Evolutionary conservation across 2,888 invertebrate species (phyloP).

Genomic region (Camponotus fellah): DNA sequence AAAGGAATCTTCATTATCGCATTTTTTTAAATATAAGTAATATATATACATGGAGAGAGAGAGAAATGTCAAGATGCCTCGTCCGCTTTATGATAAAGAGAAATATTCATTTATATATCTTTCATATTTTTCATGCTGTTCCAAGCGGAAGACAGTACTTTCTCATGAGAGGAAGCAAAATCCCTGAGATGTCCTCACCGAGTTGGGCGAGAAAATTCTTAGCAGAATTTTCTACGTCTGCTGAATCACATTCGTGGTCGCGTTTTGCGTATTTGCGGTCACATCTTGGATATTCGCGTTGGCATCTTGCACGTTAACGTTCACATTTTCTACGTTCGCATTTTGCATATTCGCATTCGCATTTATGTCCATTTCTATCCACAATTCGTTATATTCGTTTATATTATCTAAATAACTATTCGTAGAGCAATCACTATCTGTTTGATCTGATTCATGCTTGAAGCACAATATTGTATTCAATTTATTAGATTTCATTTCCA

Average conservation of each 20-base stretch:
- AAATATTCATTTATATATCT: background rate
- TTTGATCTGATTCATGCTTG: too few relatives aligned
- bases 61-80: background rate
- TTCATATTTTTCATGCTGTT: background rate
- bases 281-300: background rate
- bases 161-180: background rate
- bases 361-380: too few relatives aligned
- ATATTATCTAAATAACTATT: background rate
- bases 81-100: background rate
- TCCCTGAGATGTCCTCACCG: constrained; percentile 26
- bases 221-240: background rate
- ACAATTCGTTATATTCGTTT: too few relatives aligned
- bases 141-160: background rate
- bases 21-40: background rate
- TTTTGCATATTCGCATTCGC: background rate
- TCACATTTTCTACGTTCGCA: background rate
- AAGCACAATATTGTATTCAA: too few relatives aligned
- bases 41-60: background rate
- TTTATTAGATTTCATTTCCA: too few relatives aligned
- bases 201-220: background rate
- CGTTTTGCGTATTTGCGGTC: background rate
- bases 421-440: background rate
- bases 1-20: background rate
- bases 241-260: background rate
- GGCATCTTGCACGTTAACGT: background rate